Evolutionary conservation across 2,113 vertebrate genomes (phyloP).

Genomic region (Carassius carassius): DNA sequence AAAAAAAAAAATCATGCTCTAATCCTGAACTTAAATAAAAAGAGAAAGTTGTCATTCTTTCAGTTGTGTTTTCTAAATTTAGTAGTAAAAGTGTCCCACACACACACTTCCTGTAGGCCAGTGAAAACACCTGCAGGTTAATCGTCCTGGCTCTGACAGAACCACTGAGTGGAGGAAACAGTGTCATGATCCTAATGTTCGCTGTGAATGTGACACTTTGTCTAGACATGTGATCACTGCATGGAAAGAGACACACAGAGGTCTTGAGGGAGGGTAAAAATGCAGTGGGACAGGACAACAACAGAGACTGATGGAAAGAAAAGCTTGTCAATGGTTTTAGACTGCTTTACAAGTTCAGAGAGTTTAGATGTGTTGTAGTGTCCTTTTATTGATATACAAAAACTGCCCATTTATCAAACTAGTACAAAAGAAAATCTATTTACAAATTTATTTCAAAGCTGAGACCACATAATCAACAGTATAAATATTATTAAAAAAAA

Average conservation of each 20-base stretch:
- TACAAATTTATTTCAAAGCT: background rate
- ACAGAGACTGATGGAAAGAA: slow-evolving; percentile 25
- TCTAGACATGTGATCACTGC: slow-evolving; percentile 71
- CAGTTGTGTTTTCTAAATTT: background rate
- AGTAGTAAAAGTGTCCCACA: background rate
- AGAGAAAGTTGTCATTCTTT: no score
- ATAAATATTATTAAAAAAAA: no score
- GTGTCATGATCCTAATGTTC: slow-evolving; percentile 67
- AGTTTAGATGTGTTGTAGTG: background rate
- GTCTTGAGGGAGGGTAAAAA: slow-evolving; percentile 42
- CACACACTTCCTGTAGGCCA: slow-evolving; percentile 46
- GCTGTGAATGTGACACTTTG: slow-evolving; percentile 66
- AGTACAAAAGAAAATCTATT: background rate
- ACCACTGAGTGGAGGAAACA: slow-evolving; percentile 67
- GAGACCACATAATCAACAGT: background rate
- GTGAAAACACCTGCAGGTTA: slow-evolving; percentile 60
- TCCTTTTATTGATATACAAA: background rate
- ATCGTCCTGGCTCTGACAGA: slow-evolving; percentile 61
- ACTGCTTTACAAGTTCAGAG: background rate
- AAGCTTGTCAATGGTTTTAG: background rate
- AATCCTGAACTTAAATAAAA: background rate
- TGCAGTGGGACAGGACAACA: slow-evolving; percentile 43
- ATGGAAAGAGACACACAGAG: slow-evolving; percentile 17
- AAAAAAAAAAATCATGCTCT: background rate
- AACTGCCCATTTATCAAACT: background rate